Percentiles rank a stretch among this genome's conserved stretches.
Evolutionary conservation across 2,797 vertebrate species (phyloP).

Genomic region (Sebastes hubbsi): DNA sequence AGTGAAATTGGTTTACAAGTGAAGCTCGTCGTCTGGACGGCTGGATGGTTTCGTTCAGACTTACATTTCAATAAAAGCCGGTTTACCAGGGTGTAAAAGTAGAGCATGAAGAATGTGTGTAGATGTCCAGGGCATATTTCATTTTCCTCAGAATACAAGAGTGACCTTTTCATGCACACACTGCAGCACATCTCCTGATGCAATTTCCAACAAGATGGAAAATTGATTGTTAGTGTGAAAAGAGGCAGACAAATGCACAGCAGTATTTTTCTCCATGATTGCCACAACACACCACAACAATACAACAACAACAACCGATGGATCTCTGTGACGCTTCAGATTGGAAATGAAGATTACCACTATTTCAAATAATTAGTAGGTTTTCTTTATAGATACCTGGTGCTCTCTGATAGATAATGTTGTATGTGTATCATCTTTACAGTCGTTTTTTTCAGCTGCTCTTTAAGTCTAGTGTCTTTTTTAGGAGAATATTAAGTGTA

Average conservation of each 20-base stretch:
- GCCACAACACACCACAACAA: not conserved
- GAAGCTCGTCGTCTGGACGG: not conserved
- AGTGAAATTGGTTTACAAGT: not conserved
- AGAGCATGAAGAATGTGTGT: not conserved
- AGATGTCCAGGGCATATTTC: conserved; percentile 7
- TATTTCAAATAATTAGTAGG: not conserved
- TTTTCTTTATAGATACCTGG: not conserved
- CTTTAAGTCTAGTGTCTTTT: too few species aligned
- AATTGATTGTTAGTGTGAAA: conserved; percentile 12
- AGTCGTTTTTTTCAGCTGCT: too few species aligned
- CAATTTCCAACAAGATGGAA: conserved; percentile 22
- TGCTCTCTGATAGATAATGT: not conserved
- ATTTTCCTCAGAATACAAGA: not conserved
- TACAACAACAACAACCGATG: not conserved
- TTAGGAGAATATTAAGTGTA: too few species aligned
- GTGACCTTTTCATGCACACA: not conserved
- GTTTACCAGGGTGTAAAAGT: not conserved
- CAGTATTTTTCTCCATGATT: not conserved
- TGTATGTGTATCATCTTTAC: not conserved
- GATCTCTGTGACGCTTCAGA: not conserved
- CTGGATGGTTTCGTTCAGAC: not conserved
- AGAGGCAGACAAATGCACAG: not conserved
- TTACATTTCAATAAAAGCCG: not conserved
- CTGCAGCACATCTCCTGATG: not conserved
- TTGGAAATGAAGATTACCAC: not conserved